These are phyloP conservation scores for Dunckerocampus dactyliophorus DNA, from an alignment of 2,113 vertebrate species.

Conservation along the genomic window DNA sequence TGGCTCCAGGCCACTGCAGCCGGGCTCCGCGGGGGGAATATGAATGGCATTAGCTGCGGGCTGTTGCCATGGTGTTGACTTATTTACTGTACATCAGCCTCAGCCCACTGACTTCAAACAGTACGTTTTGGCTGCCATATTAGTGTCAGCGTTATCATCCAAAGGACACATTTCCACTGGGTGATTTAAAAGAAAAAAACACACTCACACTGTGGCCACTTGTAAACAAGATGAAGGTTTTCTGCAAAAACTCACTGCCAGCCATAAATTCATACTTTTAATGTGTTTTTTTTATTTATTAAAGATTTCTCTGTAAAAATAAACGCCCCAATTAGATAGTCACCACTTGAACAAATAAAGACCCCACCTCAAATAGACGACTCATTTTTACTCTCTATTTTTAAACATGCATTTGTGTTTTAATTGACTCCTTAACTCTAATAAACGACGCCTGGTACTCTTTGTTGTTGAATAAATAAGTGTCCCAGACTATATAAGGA, in stretches of 20 bases:
- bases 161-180: constrained; percentile 52
- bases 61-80: constrained; percentile 61
- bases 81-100: constrained; percentile 64
- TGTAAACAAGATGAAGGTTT: constrained; percentile 19
- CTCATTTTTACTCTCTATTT: no score
- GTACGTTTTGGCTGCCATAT: constrained; percentile 43
- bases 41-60: constrained; percentile 47
- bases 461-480: not conserved
- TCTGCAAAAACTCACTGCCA: constrained; percentile 5
- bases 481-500: not conserved
- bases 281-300: constrained; percentile 8
- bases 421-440: not conserved
- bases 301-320: constrained; percentile 1
- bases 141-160: constrained; percentile 53
- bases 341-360: no score
- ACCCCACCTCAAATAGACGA: no score
- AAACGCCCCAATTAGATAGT: no score
- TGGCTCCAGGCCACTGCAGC: constrained; percentile 32
- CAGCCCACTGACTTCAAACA: constrained; percentile 54
- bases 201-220: constrained; percentile 9
- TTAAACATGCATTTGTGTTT: not conserved
- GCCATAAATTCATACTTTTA: constrained; percentile 1
- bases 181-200: constrained; percentile 30
- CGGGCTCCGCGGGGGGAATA: constrained; percentile 34
- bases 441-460: not conserved